A percentile compares a stretch with the other conserved stretches of the same genome.
Conservation (phyloP, 2,888 invertebrate species). For the Sesia apiformis region DNA sequence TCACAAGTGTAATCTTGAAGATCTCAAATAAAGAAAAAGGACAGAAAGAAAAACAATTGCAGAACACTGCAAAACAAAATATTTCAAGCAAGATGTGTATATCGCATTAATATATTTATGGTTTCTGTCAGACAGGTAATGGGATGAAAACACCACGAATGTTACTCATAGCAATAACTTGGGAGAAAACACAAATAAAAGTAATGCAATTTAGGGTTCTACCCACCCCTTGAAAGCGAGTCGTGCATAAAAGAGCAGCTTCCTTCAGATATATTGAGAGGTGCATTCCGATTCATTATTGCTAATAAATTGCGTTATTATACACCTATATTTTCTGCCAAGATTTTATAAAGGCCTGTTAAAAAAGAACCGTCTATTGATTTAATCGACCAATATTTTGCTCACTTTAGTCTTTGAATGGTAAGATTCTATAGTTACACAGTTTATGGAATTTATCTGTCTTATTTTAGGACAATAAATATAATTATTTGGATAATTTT, state of each 20-base stretch:
- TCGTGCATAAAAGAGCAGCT: conserved; percentile 47
- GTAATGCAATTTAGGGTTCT: conserved; percentile 40
- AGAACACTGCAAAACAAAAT: conserved; percentile 9
- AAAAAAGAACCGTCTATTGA: no score
- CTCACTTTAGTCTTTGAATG: no score
- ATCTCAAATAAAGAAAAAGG: neutral
- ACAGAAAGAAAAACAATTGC: neutral
- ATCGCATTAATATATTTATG: conserved; percentile 63
- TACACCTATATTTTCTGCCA: neutral
- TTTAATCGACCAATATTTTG: no score
- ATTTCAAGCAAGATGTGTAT: conserved; percentile 43
- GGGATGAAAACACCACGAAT: conserved; percentile 66
- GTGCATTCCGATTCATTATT: conserved; percentile 32
- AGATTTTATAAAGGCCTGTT: no score
- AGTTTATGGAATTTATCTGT: no score
- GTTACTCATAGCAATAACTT: conserved; percentile 43
- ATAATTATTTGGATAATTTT: no score
- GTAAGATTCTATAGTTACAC: no score
- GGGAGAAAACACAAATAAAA: conserved; percentile 50
- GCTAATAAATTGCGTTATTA: conserved; percentile 26
- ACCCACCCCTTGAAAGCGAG: conserved; percentile 24
- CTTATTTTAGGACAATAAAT: no score
- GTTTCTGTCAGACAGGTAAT: conserved; percentile 66
- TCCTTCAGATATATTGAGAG: conserved; percentile 9
- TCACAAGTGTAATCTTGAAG: no score